Percentiles rank a stretch among this genome's conserved stretches.
Evolutionary conservation across 2,797 vertebrate genomes (phyloP).

Genomic region (Pangasius mekongensis): DNA sequence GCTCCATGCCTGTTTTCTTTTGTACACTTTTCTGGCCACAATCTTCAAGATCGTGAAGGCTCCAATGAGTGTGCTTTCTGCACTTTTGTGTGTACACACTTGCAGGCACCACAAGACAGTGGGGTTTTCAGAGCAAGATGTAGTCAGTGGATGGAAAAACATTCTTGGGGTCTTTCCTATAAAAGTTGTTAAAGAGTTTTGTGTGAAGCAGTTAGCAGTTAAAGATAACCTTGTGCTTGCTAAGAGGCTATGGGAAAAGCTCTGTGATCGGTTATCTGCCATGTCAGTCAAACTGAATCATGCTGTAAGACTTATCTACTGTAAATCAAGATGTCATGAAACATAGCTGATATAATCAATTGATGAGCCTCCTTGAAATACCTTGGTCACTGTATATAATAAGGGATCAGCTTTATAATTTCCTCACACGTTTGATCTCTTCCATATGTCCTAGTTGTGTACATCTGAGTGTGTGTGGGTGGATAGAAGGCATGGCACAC

Average conservation of each 20-base stretch:
- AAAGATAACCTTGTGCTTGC: neutral
- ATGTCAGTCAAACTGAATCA: neutral
- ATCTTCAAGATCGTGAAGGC: neutral
- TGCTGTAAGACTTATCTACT: neutral
- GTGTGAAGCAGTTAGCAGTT: neutral
- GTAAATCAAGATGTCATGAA: neutral
- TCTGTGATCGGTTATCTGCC: neutral
- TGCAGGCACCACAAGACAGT: neutral
- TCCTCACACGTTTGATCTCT: neutral
- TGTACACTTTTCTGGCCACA: neutral
- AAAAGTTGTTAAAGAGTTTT: neutral
- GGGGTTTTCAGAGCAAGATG: neutral
- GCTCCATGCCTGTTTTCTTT: neutral
- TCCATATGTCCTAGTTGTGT: slow-evolving; percentile 13
- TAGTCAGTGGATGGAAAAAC: neutral
- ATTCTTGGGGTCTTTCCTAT: neutral
- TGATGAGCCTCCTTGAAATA: neutral
- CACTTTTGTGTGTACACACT: neutral
- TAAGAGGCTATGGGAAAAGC: neutral
- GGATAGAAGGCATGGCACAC: slow-evolving; percentile 10
- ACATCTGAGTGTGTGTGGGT: slow-evolving; percentile 3
- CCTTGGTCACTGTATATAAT: neutral
- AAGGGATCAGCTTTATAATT: neutral
- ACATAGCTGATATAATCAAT: neutral
- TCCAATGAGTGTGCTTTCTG: neutral